Conservation (phyloP, 2,888 invertebrate genomes). For the Harpalus rubripes region DNA sequence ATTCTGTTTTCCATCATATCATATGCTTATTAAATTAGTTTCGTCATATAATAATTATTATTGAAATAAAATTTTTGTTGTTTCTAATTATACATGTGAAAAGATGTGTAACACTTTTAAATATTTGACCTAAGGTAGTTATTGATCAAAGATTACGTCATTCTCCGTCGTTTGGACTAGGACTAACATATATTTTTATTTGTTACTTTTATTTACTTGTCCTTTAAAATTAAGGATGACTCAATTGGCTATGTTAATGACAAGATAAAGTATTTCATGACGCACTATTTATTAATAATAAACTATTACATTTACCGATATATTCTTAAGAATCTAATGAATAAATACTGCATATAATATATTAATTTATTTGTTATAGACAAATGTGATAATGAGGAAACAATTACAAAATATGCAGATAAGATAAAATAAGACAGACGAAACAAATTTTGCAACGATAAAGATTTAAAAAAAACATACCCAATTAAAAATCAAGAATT, state of each 20-base stretch:
- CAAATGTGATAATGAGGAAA: too few relatives aligned
- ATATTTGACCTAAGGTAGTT: background rate
- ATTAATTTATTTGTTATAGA: too few relatives aligned
- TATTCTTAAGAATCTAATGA: background rate
- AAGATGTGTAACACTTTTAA: background rate
- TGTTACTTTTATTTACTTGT: background rate
- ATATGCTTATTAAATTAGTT: too few relatives aligned
- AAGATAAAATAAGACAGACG: too few relatives aligned
- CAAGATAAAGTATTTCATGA: background rate
- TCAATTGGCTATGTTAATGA: background rate
- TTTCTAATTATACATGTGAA: conserved; percentile 7
- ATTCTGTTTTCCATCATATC: too few relatives aligned
- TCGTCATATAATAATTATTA: too few relatives aligned
- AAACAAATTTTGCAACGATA: too few relatives aligned
- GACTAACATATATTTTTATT: background rate
- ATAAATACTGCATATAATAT: too few relatives aligned
- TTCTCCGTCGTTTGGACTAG: background rate
- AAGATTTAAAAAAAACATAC: too few relatives aligned
- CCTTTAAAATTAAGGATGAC: background rate
- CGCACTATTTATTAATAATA: background rate
- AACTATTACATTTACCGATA: background rate
- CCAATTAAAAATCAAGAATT: too few relatives aligned
- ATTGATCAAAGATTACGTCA: background rate
- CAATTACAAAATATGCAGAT: too few relatives aligned
- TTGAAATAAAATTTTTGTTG: background rate